Conservation (phyloP, 1,140 invertebrate species). For the Bombus superbus region DNA sequence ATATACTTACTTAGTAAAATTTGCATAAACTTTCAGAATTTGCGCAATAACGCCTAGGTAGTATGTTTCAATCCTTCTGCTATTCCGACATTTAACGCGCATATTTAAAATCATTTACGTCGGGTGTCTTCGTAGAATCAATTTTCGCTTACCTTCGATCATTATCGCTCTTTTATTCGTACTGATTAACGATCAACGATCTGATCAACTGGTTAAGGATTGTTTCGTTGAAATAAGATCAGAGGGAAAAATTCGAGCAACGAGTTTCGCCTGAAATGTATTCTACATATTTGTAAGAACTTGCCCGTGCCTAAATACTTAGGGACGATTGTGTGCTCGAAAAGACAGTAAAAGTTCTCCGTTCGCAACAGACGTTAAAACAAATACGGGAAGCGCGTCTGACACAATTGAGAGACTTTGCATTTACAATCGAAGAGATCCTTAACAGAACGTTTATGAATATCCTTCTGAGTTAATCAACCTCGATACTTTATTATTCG, state of each 20-base stretch:
- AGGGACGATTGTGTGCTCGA: too few relatives aligned
- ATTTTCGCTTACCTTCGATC: too few relatives aligned
- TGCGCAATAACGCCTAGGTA: background rate
- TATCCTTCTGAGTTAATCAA: background rate
- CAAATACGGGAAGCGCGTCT: background rate
- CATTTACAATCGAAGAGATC: background rate
- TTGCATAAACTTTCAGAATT: background rate
- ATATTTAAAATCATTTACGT: background rate
- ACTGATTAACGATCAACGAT: too few relatives aligned
- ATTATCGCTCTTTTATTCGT: too few relatives aligned
- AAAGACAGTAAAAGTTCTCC: background rate
- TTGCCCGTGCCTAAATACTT: too few relatives aligned
- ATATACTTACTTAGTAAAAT: background rate
- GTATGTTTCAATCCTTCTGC: background rate
- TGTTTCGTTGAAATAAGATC: too few relatives aligned
- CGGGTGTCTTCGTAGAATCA: too few relatives aligned
- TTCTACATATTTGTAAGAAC: too few relatives aligned
- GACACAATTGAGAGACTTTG: background rate
- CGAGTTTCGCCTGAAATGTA: too few relatives aligned
- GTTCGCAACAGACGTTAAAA: background rate
- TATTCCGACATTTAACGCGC: background rate
- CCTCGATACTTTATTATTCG: background rate
- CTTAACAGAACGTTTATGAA: background rate
- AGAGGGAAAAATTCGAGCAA: too few relatives aligned
- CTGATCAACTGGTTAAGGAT: too few relatives aligned